Evolutionary conservation across 2,888 invertebrate species (phyloP).

Genomic region (Drosophila buzzatii): DNA sequence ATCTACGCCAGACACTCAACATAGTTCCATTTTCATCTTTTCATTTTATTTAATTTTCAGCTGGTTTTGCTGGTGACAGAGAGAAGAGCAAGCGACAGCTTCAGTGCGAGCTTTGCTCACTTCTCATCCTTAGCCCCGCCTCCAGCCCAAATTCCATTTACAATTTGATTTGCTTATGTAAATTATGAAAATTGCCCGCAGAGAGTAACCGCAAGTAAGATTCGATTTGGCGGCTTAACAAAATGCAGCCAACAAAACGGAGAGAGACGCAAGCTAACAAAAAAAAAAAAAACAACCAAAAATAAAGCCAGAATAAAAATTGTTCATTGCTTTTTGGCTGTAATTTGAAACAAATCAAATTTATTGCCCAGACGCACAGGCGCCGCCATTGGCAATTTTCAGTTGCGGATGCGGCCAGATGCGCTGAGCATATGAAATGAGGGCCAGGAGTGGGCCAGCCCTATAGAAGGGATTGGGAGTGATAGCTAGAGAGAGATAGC

Average conservation of each 20-base stretch:
- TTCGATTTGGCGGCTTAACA: slow-evolving; percentile 78
- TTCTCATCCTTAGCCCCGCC: not conserved
- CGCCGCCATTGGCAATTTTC: slow-evolving; percentile 80
- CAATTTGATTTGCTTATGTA: slow-evolving; percentile 81
- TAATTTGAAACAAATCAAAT: slow-evolving; percentile 82
- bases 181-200: slow-evolving; percentile 81
- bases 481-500: not conserved
- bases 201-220: slow-evolving; percentile 77
- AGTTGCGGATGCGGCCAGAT: slow-evolving; percentile 73
- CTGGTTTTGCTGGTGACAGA: slow-evolving; percentile 35
- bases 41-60: slow-evolving; percentile 61
- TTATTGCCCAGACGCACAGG: slow-evolving; percentile 79
- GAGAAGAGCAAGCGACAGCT: slow-evolving; percentile 24
- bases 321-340: slow-evolving; percentile 76
- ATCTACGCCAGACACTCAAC: slow-evolving; percentile 76
- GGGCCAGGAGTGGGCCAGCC: slow-evolving; percentile 23
- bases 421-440: slow-evolving; percentile 78
- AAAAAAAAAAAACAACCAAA: slow-evolving; percentile 14
- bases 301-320: slow-evolving; percentile 52
- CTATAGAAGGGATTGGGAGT: slow-evolving; percentile 1
- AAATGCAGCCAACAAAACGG: slow-evolving; percentile 58
- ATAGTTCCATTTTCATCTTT: slow-evolving; percentile 62
- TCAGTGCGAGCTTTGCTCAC: not conserved
- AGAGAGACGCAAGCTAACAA: slow-evolving; percentile 2
- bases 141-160: slow-evolving; percentile 66